These are phyloP conservation scores for Lamprologus ornatipinnis DNA, from an alignment of 2,113 vertebrate genomes.

Conservation along the genomic window DNA sequence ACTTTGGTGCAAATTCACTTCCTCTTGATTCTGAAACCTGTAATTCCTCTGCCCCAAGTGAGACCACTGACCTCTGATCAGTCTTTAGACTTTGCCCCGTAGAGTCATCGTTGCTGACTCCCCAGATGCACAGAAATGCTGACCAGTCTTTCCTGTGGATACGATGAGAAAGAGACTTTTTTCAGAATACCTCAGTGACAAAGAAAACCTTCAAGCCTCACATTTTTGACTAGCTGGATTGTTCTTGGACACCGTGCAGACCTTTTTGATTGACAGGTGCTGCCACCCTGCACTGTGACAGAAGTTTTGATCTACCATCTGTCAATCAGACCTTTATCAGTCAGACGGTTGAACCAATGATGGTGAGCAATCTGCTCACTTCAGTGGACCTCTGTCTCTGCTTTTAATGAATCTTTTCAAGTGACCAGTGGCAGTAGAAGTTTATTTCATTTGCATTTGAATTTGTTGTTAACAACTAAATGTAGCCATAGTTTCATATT, in stretches of 20 bases:
- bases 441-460: not conserved
- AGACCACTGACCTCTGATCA: not conserved
- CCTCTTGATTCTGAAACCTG: not conserved
- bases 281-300: constrained; percentile 2
- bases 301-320: constrained; percentile 25
- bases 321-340: not conserved
- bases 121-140: not conserved
- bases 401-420: not conserved
- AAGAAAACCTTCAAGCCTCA: constrained; percentile 7
- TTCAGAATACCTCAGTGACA: constrained; percentile 13
- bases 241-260: constrained; percentile 18
- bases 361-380: not conserved
- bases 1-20: not conserved
- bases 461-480: not conserved
- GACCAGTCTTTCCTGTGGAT: not conserved
- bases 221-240: constrained; percentile 37
- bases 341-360: not conserved
- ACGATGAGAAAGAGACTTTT: not conserved
- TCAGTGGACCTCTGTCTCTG: not conserved
- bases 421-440: not conserved
- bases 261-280: constrained; percentile 49
- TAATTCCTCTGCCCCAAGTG: not conserved
- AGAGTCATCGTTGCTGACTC: not conserved
- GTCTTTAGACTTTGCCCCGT: not conserved
- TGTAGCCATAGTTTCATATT: not conserved